Conservation (phyloP, 2,113 vertebrate species). For the Peucedramus taeniatus region DNA sequence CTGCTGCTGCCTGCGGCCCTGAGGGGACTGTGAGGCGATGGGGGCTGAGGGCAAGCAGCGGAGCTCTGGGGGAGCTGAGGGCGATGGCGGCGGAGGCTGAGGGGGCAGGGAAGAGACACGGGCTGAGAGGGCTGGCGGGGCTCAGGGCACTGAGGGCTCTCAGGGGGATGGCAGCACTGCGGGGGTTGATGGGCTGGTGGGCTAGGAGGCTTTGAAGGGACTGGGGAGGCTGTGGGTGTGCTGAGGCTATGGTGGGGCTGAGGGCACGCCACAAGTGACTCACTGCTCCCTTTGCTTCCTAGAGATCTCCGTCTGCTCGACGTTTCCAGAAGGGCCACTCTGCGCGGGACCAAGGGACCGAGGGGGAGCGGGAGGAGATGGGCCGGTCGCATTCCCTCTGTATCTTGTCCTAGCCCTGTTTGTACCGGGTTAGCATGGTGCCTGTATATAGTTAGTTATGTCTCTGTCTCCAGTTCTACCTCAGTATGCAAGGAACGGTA, state of each 20-base stretch:
- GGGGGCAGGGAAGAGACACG: neutral
- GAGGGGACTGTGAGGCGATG: too few species aligned
- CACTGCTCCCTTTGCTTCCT: neutral
- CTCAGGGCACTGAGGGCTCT: neutral
- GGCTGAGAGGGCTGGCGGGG: neutral
- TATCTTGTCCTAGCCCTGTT: neutral
- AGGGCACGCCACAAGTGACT: neutral
- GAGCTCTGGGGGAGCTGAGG: neutral
- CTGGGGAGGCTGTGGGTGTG: neutral
- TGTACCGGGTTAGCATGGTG: fast-evolving
- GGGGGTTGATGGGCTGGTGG: neutral
- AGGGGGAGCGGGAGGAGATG: neutral
- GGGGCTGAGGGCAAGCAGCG: neutral
- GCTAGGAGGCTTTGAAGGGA: neutral
- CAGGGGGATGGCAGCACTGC: neutral
- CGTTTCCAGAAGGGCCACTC: neutral
- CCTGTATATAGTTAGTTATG: too few species aligned
- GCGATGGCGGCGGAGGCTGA: fast-evolving
- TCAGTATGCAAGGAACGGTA: too few species aligned
- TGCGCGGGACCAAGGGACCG: fast-evolving
- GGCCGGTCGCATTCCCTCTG: fast-evolving
- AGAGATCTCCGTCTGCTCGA: fast-evolving
- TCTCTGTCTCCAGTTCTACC: neutral
- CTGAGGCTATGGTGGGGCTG: neutral
- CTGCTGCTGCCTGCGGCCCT: neutral